Evolutionary conservation across 2,888 invertebrate species (phyloP).

Genomic region (Palloptera scutellata): DNA sequence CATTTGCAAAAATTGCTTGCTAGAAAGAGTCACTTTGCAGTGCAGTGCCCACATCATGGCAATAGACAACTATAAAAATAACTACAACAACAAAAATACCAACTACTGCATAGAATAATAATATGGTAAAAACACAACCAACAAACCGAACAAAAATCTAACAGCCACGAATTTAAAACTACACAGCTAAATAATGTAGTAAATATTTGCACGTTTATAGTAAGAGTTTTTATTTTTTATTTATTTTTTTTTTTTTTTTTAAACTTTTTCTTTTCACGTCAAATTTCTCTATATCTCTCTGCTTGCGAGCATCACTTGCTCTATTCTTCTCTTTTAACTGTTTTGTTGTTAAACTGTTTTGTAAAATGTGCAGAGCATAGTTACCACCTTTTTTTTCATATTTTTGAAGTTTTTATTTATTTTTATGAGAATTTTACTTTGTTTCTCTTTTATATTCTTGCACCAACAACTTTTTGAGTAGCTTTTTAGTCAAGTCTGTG

Average conservation of each 20-base stretch:
- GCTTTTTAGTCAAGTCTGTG: slow-evolving; percentile 13
- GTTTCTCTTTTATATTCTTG: neutral
- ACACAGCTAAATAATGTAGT: neutral
- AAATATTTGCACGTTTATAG: neutral
- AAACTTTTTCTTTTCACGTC: neutral
- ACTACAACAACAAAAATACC: slow-evolving; percentile 7
- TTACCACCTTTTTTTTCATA: slow-evolving; percentile 3
- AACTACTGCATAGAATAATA: neutral
- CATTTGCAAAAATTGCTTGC: neutral
- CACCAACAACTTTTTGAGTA: neutral
- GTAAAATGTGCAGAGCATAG: no score
- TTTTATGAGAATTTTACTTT: neutral
- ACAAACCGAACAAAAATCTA: neutral
- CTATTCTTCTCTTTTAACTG: neutral
- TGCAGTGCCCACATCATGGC: slow-evolving; percentile 46
- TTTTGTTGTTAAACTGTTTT: neutral
- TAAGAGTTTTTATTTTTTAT: no score
- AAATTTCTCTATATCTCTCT: neutral
- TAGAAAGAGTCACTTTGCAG: slow-evolving; percentile 44
- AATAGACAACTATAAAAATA: slow-evolving; percentile 32
- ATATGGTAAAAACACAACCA: neutral
- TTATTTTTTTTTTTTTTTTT: neutral
- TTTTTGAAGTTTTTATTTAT: neutral
- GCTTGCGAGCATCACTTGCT: neutral
- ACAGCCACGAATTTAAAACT: neutral